Base-by-base conservation (phyloP, 2,113 vertebrate species). In the Xerus inauris region DNA sequence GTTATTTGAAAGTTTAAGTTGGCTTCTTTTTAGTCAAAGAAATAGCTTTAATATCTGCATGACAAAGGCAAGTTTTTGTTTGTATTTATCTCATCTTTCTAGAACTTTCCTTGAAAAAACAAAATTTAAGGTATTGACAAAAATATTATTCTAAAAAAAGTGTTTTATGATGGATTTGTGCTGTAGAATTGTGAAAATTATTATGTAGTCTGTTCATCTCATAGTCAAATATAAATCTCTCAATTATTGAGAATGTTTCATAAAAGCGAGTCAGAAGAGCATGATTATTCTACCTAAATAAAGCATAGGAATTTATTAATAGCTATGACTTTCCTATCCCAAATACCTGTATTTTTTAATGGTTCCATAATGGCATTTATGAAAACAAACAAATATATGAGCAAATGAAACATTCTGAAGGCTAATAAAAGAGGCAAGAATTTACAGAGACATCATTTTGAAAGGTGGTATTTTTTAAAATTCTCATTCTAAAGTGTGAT, bases 61-160 rank as follows among this genome's bases (percentile, higher is more conserved):
- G 92, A 97, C 92, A 97, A 91, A 98, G 97, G 90, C 91, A 64
- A 69, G 0, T 19, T 96, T 96, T 97, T 97, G 1, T 95, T 97
- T 85, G 4, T 17, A 76, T 83, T 73, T 59, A 40, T 87, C 71
- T 94, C n/a, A 62, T 67, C 49, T 97, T 97, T 87, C 62, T 97
- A 96, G 69, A 26, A 87, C 16, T 83, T 88, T 65, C 80, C 94
- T 92, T 94, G 79, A 80, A 95, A 96, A 95, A 45, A 8, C 32
- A 92, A 77, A 84, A 89, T 92, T 88, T 73, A 97, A 62, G 8
- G 1, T 51, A 19, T 83, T 64, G 38, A 91, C 86, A 93, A 96
- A 67, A 24, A 72, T 72, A 75, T 40, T 54, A 51, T 67, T 84
- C 42, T 95, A 59, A 77, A 91, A 85, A 93, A 88, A 95, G 17